A percentile compares a stretch with the other conserved stretches of the same genome.
Conservation (phyloP, 2,888 invertebrate genomes). For the Cheilosia grossa region DNA sequence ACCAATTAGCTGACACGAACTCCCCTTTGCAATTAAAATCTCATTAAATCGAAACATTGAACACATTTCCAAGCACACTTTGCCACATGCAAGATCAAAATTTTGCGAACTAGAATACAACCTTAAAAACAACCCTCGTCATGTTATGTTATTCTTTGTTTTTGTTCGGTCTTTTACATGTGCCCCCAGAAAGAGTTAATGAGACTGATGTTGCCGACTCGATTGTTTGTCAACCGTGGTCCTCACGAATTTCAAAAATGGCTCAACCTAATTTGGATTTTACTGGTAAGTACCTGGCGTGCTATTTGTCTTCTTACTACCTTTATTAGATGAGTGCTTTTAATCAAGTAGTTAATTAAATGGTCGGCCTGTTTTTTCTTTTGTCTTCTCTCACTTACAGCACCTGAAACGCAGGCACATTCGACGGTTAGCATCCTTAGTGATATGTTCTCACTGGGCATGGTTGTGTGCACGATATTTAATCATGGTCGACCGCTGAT, state of each 20-base stretch:
- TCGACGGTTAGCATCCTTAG: slow-evolving; percentile 93
- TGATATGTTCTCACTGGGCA: slow-evolving; percentile 98
- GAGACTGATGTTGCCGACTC: slow-evolving; percentile 89
- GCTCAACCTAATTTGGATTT: slow-evolving; percentile 97
- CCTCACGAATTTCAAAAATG: slow-evolving; percentile 94
- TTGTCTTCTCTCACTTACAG: slow-evolving; percentile 83
- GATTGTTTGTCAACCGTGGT: slow-evolving; percentile 93
- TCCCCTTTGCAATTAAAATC: not conserved
- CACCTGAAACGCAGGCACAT: slow-evolving; percentile 95
- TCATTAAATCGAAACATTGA: slow-evolving; percentile 21
- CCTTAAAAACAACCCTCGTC: slow-evolving; percentile 12
- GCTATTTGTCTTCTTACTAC: slow-evolving; percentile 19
- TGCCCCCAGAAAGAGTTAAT: slow-evolving; percentile 87
- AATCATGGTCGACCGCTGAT: slow-evolving; percentile 95
- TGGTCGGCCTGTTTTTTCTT: slow-evolving; percentile 13
- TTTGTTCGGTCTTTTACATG: not conserved
- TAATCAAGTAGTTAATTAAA: slow-evolving; percentile 34
- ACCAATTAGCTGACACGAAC: not conserved
- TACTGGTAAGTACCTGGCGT: slow-evolving; percentile 86
- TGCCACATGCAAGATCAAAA: not conserved
- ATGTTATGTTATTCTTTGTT: not conserved
- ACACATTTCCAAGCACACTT: slow-evolving; percentile 1
- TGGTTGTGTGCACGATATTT: slow-evolving; percentile 96
- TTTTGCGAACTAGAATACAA: not conserved
- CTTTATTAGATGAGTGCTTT: not conserved